A percentile compares a stretch with the other conserved stretches of the same genome.
These are phyloP conservation scores for Megaceryle alcyon DNA, from an alignment of 2,797 vertebrate species.

Conservation along the genomic window DNA sequence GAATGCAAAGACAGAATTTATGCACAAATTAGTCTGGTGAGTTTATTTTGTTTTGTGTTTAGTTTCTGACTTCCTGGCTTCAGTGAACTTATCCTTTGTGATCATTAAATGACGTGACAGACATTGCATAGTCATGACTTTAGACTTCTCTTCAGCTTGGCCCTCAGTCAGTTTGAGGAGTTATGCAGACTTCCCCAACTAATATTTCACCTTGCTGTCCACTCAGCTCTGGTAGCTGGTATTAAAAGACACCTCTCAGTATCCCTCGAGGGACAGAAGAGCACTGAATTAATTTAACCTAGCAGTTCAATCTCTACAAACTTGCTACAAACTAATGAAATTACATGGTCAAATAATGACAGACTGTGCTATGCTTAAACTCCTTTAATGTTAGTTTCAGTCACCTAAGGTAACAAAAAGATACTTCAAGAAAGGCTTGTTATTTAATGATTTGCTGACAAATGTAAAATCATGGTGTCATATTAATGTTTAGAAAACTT, in stretches of 20 bases:
- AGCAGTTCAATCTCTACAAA: conserved; percentile 14
- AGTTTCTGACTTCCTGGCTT: neutral
- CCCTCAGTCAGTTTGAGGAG: neutral
- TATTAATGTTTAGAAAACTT: neutral
- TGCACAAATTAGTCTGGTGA: neutral
- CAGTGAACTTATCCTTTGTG: conserved; percentile 5
- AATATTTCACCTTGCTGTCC: conserved; percentile 40
- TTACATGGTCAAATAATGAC: conserved; percentile 37
- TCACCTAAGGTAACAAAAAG: conserved; percentile 21
- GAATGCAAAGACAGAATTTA: neutral
- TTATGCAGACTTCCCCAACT: neutral
- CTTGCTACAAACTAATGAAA: conserved; percentile 55
- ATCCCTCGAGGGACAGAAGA: conserved; percentile 32
- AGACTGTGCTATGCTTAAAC: neutral
- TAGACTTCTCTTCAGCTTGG: neutral
- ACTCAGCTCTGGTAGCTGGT: conserved; percentile 2
- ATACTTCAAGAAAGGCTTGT: neutral
- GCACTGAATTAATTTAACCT: conserved; percentile 48
- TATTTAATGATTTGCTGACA: neutral
- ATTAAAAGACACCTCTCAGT: conserved; percentile 27
- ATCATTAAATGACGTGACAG: neutral
- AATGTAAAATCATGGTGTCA: neutral
- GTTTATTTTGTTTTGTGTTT: neutral
- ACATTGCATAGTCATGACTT: neutral
- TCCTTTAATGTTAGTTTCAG: neutral